phyloP scores from a whole-genome alignment of 2,888 invertebrate genomes.

The Heteromurus nitidus region DNA sequence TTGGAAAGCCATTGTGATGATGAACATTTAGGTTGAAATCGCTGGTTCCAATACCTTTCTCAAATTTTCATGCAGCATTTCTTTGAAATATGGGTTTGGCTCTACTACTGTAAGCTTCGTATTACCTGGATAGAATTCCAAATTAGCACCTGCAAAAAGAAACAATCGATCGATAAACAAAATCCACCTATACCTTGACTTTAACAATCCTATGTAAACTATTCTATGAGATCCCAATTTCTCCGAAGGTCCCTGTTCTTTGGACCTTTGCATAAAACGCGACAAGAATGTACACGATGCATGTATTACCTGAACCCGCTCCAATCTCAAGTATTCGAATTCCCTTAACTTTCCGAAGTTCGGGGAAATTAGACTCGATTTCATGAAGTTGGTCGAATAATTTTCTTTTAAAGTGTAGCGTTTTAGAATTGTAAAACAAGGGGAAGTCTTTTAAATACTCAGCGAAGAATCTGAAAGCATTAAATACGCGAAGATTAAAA shows the following conservation, averaged over 20 bases:
- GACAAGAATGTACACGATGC: no score
- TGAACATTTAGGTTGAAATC: no score
- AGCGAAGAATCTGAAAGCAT: constrained; percentile 40
- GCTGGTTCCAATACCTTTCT: no score
- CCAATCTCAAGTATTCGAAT: constrained; percentile 71
- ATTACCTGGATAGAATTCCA: constrained; percentile 68
- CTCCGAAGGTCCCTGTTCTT: no score
- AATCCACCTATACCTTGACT: no score
- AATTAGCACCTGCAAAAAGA: constrained; percentile 57
- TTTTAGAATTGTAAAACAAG: constrained; percentile 54
- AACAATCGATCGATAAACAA: background rate
- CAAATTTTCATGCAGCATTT: constrained; percentile 54
- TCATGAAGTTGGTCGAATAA: constrained; percentile 62
- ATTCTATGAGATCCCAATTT: no score
- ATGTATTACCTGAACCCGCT: constrained; percentile 70
- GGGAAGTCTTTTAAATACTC: constrained; percentile 47
- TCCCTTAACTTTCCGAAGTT: constrained; percentile 45
- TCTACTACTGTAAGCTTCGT: constrained; percentile 66
- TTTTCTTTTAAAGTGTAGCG: constrained; percentile 34
- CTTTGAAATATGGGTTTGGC: constrained; percentile 62
- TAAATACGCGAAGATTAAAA: background rate
- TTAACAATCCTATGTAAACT: no score
- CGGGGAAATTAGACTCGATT: constrained; percentile 53
- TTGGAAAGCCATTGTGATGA: no score
- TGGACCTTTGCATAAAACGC: no score